Evolutionary conservation across 2,888 invertebrate species (phyloP).

Genomic region (Archips crataeganus): DNA sequence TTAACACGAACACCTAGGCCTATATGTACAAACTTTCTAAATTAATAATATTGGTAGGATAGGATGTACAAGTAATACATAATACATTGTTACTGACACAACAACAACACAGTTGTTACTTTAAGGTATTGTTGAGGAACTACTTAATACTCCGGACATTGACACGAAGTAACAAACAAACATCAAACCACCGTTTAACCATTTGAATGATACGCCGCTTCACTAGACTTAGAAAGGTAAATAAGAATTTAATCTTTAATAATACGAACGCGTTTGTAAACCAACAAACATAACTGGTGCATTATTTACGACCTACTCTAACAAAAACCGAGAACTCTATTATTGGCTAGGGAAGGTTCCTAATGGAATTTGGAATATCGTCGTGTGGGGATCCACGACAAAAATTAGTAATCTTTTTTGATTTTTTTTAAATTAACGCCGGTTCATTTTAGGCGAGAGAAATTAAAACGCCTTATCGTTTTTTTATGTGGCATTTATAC

Average conservation of each 20-base stretch:
- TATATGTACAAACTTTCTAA: too few species aligned
- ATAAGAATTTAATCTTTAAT: conserved; percentile 71
- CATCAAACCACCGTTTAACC: not conserved
- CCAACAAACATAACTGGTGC: conserved; percentile 76
- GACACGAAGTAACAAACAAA: not conserved
- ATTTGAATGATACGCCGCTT: conserved; percentile 19
- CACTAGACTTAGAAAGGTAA: conserved; percentile 61
- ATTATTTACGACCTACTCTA: conserved; percentile 75
- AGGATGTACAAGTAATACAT: not conserved
- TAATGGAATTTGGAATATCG: not conserved
- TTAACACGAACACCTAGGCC: too few species aligned
- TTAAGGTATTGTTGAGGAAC: not conserved
- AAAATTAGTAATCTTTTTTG: conserved; percentile 31
- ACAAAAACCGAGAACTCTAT: conserved; percentile 43
- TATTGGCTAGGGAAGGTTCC: not conserved
- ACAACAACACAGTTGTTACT: not conserved
- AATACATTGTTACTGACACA: not conserved
- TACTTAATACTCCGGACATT: not conserved
- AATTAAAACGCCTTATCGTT: conserved; percentile 83
- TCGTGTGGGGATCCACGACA: conserved; percentile 1
- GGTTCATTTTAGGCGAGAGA: conserved; percentile 77
- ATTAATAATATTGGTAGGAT: too few species aligned
- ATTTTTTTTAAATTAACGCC: conserved; percentile 72
- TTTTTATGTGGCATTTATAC: conserved; percentile 84
- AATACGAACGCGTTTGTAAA: conserved; percentile 74